Conservation (phyloP, 2,797 vertebrate species). For the Dicrostonyx torquatus region DNA sequence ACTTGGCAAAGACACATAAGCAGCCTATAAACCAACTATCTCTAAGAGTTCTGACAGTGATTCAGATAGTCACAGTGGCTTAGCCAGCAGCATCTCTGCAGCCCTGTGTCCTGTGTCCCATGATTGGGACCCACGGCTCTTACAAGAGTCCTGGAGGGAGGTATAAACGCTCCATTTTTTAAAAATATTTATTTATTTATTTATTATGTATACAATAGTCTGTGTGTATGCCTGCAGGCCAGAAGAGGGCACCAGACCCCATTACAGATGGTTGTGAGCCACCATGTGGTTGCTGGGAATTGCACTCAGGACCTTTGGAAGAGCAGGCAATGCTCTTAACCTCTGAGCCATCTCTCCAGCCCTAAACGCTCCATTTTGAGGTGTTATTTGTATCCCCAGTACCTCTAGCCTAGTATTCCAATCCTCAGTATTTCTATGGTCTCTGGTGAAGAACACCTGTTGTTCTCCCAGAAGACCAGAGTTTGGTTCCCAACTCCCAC, state of each 20-base stretch:
- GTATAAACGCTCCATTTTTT: rapidly evolving
- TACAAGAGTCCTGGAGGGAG: not conserved
- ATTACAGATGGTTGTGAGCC: too few relatives aligned
- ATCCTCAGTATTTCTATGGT: too few relatives aligned
- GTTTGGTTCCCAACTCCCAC: not conserved
- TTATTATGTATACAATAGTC: too few relatives aligned
- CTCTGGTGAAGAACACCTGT: not conserved
- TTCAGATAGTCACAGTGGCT: not conserved
- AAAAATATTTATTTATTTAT: too few relatives aligned
- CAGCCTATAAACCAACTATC: not conserved
- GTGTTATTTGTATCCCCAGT: not conserved
- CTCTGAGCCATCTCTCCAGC: too few relatives aligned
- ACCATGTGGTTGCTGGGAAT: too few relatives aligned
- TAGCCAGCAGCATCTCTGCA: not conserved
- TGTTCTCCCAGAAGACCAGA: too few relatives aligned
- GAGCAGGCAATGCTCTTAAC: too few relatives aligned
- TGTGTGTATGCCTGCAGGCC: too few relatives aligned
- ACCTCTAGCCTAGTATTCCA: not conserved
- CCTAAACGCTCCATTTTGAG: not conserved
- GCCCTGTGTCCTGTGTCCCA: not conserved
- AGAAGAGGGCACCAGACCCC: too few relatives aligned
- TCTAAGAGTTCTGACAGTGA: not conserved
- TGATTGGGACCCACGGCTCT: not conserved
- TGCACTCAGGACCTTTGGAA: too few relatives aligned
- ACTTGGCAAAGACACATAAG: not conserved